Base-by-base conservation (phyloP, 2,113 vertebrate species). In the Chlamydotis undulata region DNA sequence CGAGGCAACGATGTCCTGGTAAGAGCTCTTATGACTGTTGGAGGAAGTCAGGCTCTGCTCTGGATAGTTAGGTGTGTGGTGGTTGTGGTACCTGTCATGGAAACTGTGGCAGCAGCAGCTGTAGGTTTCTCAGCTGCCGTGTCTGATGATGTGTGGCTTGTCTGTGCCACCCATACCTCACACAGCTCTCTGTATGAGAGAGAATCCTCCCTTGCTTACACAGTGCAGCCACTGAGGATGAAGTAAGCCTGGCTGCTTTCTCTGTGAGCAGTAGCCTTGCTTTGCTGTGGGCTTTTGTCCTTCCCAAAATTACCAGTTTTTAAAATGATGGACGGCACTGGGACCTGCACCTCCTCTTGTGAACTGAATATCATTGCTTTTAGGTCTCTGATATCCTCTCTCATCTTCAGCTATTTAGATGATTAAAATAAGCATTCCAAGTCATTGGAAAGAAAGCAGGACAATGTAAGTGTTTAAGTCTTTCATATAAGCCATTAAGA, bases 1-100 rank as follows among this genome's bases (percentile, higher is more conserved):
- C 98, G 98, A 98, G 99, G 99, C 97, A 99, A 98, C 25, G 97
- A 99, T 70, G 99, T 99, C 83, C 98, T 99, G 99, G 99, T 99
- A 98, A 98, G 98, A 95, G 59, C 59, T 80, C 41, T 29, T 28
- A 37, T 55, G 18, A 14, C 60, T 45, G 64, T 61, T 41, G 60
- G 31, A 79, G 55, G 31, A 75, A 41, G 29, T 43, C 8, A 4
- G 41, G 35, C 50, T 24, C 50, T 59, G 50, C 68, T 86, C 10
- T 19, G 50, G 4, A 4, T 29, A 12, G 23, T 26, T 49, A 19
- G 55, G 26, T 14, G 19, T 24, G 2, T 43, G 52, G 12, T 33
- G 76, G 16, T 56, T 84, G 61, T 9, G 1, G 23, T 25, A 13
- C 21, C 35, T 89, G 50, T 49, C 16, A 3, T 3, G 12, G 55